phyloP scores from a whole-genome alignment of 2,113 vertebrate genomes.

The Eudyptes chrysolophus region DNA sequence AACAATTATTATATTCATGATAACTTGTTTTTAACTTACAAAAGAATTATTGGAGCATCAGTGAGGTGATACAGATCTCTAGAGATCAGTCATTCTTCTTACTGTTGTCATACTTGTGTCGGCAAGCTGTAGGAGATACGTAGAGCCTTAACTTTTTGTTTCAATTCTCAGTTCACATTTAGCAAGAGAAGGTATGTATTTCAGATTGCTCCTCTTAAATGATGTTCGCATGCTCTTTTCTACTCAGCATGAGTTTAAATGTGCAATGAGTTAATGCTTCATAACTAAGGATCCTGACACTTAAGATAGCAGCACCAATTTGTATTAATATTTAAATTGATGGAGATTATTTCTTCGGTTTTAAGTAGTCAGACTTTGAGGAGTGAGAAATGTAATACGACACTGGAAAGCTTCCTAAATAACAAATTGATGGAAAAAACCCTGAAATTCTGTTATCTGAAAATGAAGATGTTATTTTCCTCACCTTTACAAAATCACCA shows the following conservation, averaged over 20 bases:
- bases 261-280: background rate
- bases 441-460: background rate
- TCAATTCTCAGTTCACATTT: background rate
- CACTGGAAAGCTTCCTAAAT: background rate
- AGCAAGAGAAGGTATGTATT: background rate
- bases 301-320: background rate
- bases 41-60: background rate
- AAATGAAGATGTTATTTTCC: background rate
- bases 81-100: background rate
- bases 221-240: background rate
- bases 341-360: background rate
- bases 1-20: background rate
- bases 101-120: background rate
- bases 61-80: background rate
- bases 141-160: background rate
- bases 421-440: background rate
- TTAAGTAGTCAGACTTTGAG: background rate
- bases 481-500: background rate
- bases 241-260: background rate
- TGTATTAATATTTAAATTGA: background rate
- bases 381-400: background rate
- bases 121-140: background rate
- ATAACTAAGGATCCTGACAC: background rate
- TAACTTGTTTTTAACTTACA: background rate
- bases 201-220: background rate